Evolutionary conservation across 2,113 vertebrate species (phyloP).

Genomic region (Cryptoleucopteryx plumbea): DNA sequence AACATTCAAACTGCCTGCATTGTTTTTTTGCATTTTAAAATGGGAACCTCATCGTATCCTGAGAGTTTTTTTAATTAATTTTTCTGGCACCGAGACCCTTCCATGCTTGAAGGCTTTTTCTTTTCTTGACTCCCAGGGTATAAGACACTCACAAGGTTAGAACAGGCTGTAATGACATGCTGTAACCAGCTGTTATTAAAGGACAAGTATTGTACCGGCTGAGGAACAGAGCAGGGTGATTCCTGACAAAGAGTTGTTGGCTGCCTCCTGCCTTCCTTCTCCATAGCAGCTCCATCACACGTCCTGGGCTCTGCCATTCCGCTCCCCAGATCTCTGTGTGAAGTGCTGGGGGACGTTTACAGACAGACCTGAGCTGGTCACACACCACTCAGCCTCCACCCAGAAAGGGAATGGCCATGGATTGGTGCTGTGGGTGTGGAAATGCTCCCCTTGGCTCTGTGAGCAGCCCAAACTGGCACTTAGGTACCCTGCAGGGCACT

Average conservation of each 20-base stretch:
- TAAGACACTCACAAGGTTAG: not conserved
- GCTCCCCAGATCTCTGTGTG: not conserved
- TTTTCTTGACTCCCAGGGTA: not conserved
- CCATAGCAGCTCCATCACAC: not conserved
- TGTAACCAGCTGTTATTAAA: not conserved
- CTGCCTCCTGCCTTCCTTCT: not conserved
- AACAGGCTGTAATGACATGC: not conserved
- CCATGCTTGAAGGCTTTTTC: not conserved
- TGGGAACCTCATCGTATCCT: not conserved
- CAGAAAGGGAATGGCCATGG: not conserved
- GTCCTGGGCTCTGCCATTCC: not conserved
- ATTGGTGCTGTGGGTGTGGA: not conserved
- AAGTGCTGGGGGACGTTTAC: fast-evolving
- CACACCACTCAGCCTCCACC: not conserved
- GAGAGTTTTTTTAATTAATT: not conserved
- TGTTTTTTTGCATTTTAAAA: not conserved
- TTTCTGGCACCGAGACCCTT: not conserved
- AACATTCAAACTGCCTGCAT: not conserved
- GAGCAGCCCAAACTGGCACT: not conserved
- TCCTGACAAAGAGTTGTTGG: not conserved
- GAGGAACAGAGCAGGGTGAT: not conserved
- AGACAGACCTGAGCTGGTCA: not conserved
- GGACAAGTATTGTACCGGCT: not conserved
- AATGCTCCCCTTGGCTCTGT: not conserved
- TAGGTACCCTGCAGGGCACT: not conserved